Percentiles rank a stretch among this genome's conserved stretches.
Conservation (phyloP, 2,797 vertebrate genomes). For the Schizopygopsis pylzovi region DNA sequence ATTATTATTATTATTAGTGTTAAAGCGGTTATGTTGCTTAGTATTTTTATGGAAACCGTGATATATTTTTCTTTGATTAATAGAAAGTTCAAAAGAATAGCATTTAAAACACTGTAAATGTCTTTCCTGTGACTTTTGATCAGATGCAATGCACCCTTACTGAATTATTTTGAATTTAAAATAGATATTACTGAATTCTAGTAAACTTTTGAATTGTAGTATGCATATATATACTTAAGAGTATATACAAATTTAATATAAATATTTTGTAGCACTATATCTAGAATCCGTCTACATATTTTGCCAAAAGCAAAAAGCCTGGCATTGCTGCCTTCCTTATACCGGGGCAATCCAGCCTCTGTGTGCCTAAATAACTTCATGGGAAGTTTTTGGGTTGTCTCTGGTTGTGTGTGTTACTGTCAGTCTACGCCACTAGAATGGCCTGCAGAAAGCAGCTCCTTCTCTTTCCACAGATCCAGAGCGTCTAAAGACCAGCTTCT, state of each 20-base stretch:
- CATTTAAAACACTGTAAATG: not conserved
- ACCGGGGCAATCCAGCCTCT: conserved; percentile 44
- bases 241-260: not conserved
- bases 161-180: not conserved
- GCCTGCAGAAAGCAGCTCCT: conserved; percentile 57
- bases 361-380: conserved; percentile 51
- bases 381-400: conserved; percentile 57
- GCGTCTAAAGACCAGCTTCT: conserved; percentile 79
- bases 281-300: too few relatives aligned
- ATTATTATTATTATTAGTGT: not conserved
- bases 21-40: not conserved
- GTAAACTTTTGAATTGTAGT: not conserved
- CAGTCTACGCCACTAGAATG: conserved; percentile 54
- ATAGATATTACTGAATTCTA: not conserved
- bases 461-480: conserved; percentile 79
- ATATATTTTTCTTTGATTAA: not conserved
- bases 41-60: not conserved
- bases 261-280: not conserved
- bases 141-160: not conserved
- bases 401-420: conserved; percentile 59
- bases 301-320: too few relatives aligned
- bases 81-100: not conserved
- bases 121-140: not conserved
- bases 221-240: not conserved
- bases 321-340: not conserved